Conservation (phyloP, 1,140 invertebrate species). For the Meloidogyne floridensis region DNA sequence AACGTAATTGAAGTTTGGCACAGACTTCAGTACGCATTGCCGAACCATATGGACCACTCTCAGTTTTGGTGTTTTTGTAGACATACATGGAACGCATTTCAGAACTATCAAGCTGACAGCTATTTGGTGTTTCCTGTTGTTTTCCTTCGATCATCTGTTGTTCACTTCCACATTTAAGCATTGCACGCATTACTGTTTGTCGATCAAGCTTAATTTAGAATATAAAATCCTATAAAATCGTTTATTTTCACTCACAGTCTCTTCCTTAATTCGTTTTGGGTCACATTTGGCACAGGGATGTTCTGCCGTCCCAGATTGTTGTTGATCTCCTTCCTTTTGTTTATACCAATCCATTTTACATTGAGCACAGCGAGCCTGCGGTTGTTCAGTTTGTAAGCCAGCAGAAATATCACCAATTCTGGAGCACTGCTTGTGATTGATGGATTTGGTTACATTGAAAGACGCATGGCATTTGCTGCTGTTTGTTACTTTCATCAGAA, state of each 20-base stretch:
- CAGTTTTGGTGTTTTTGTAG: slow-evolving; percentile 25
- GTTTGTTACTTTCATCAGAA: not conserved
- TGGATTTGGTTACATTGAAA: slow-evolving; percentile 59
- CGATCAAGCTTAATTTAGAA: not conserved
- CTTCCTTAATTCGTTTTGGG: slow-evolving; percentile 34
- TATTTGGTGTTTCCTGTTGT: not conserved
- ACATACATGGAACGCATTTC: slow-evolving; percentile 38
- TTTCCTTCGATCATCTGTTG: slow-evolving; percentile 5
- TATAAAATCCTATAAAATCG: too few species aligned
- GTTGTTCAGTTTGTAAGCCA: slow-evolving; percentile 34
- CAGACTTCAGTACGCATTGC: slow-evolving; percentile 38
- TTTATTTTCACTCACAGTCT: not conserved
- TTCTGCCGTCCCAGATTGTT: slow-evolving; percentile 1
- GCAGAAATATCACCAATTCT: slow-evolving; percentile 45
- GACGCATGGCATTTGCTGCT: not conserved
- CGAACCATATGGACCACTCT: slow-evolving; percentile 2
- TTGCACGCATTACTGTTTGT: not conserved
- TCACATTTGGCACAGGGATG: slow-evolving; percentile 37
- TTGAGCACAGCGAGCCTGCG: slow-evolving; percentile 23
- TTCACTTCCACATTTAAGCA: slow-evolving; percentile 9
- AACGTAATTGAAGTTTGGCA: slow-evolving; percentile 8
- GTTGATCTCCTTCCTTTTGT: not conserved
- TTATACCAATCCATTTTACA: slow-evolving; percentile 3
- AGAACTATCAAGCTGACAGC: slow-evolving; percentile 24
- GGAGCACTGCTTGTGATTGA: slow-evolving; percentile 59